Percentiles rank a stretch among this genome's conserved stretches.
Conservation (phyloP, 2,113 vertebrate genomes). For the Uria lomvia region DNA sequence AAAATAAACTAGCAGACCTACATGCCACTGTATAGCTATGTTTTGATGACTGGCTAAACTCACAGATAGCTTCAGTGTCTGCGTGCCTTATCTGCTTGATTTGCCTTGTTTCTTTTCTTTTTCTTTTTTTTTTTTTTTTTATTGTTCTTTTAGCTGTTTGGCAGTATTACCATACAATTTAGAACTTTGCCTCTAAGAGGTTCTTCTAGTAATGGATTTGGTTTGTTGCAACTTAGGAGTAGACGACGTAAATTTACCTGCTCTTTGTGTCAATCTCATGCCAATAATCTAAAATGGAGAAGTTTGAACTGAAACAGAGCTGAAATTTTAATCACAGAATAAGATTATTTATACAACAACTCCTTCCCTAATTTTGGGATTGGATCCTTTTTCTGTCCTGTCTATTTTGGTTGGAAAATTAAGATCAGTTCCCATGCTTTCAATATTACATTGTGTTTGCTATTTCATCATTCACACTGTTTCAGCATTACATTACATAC, state of each 20-base stretch:
- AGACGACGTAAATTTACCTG: neutral
- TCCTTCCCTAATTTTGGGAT: neutral
- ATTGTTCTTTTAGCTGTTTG: neutral
- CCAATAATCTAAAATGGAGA: neutral
- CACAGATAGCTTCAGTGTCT: neutral
- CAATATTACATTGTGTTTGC: neutral
- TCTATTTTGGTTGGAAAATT: neutral
- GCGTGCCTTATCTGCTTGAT: neutral
- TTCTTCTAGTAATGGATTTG: neutral
- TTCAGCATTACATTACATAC: neutral
- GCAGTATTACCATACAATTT: neutral
- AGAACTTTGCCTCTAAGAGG: neutral
- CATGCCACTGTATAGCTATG: rapidly evolving
- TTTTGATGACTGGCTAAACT: neutral
- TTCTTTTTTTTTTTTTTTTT: too few relatives aligned
- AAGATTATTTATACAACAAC: neutral
- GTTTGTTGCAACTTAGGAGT: neutral
- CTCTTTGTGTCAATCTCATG: neutral
- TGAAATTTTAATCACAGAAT: neutral
- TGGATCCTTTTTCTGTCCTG: neutral
- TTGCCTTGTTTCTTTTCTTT: neutral
- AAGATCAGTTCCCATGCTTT: neutral
- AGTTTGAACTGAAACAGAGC: neutral
- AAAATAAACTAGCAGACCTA: neutral
- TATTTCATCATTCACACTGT: neutral